Conservation (phyloP, 2,113 vertebrate genomes). For the Hydrolagus affinis region DNA sequence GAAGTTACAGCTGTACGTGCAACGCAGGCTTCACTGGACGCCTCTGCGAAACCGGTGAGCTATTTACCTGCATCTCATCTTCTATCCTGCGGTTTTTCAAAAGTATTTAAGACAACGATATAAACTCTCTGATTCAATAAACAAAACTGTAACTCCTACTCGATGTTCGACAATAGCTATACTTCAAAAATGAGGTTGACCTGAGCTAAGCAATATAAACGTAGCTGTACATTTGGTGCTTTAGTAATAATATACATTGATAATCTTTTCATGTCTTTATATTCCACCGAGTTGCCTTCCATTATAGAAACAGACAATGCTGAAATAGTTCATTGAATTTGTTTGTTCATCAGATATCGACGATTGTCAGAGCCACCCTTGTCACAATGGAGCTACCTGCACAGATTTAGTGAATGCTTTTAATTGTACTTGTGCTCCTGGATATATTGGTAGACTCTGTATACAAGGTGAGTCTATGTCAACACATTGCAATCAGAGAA, state of each 20-base stretch:
- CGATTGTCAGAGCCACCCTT: neutral
- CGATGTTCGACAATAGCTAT: neutral
- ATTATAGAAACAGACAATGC: neutral
- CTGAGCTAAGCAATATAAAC: neutral
- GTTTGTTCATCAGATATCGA: constrained; percentile 19
- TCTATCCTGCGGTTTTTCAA: too few species aligned
- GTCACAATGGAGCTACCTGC: neutral
- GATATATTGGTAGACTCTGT: neutral
- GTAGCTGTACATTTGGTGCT: too few species aligned
- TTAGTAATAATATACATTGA: too few species aligned
- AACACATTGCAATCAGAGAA: too few species aligned
- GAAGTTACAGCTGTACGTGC: neutral
- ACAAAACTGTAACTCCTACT: neutral
- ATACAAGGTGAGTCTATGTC: neutral
- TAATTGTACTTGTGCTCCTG: neutral
- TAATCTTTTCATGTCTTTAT: neutral
- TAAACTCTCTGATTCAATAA: too few species aligned
- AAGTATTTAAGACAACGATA: too few species aligned
- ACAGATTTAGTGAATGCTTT: neutral
- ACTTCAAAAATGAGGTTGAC: too few species aligned
- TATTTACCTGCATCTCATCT: neutral
- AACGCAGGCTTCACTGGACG: neutral
- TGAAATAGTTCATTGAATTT: neutral
- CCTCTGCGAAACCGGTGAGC: constrained; percentile 1
- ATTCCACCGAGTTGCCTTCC: neutral